Conservation (phyloP, 2,797 vertebrate genomes). For the Arnoldichthys spilopterus region DNA sequence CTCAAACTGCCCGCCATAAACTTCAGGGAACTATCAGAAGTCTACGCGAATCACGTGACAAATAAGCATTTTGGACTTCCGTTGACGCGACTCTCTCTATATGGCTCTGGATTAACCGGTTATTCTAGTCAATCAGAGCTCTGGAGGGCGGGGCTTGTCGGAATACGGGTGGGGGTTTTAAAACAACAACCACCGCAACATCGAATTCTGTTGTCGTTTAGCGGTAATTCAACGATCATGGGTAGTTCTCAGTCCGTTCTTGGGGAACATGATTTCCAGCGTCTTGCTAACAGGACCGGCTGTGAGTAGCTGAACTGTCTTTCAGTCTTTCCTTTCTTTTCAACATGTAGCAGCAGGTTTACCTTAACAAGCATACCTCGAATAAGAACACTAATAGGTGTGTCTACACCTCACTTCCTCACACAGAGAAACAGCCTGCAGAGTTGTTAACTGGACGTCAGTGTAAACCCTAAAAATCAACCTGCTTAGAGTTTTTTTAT, state of each 20-base stretch:
- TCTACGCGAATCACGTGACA: no score
- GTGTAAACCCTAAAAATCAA: no score
- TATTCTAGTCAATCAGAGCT: background rate
- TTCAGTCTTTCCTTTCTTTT: background rate
- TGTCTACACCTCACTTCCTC: no score
- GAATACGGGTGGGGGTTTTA: background rate
- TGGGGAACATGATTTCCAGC: background rate
- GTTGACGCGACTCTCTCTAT: no score
- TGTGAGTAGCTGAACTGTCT: constrained; percentile 30
- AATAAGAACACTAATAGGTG: background rate
- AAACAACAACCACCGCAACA: background rate
- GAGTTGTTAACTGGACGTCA: no score
- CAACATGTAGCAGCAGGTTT: background rate
- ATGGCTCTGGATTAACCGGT: no score
- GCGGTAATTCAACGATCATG: constrained; percentile 6
- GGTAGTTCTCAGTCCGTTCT: constrained; percentile 21
- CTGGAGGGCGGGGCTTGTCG: background rate
- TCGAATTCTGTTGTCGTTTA: no score
- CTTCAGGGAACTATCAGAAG: no score
- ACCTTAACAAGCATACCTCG: background rate
- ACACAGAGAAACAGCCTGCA: no score
- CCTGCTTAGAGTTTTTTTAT: no score
- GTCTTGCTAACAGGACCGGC: constrained; percentile 9
- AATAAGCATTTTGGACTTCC: no score
- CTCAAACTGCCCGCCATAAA: no score